Percentiles rank a stretch among this genome's conserved stretches.
Conservation (phyloP, 2,888 invertebrate genomes). For the Ypsolopha sequella region DNA sequence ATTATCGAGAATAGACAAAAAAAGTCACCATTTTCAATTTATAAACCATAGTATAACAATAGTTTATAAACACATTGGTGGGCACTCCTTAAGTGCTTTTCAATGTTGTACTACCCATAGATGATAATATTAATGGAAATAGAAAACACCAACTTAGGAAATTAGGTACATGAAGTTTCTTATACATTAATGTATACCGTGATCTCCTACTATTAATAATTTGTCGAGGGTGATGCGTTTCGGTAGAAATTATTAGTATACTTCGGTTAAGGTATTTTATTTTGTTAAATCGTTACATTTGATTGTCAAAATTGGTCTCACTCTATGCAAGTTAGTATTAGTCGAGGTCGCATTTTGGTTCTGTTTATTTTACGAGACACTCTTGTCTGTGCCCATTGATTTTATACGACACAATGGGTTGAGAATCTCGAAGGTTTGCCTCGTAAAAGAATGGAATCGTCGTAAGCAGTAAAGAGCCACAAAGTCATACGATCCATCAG, state of each 20-base stretch:
- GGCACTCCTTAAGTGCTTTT: constrained; percentile 28
- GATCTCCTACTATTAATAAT: constrained; percentile 25
- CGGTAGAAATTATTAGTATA: constrained; percentile 56
- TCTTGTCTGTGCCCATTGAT: background rate
- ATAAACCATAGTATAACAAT: constrained; percentile 49
- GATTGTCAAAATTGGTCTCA: background rate
- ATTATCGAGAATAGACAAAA: constrained; percentile 24
- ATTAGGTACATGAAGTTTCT: constrained; percentile 43
- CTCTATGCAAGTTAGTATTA: constrained; percentile 1
- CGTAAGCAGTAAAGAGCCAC: constrained; percentile 32
- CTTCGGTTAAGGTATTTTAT: constrained; percentile 41
- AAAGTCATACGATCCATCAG: constrained; percentile 12
- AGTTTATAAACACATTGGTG: constrained; percentile 44
- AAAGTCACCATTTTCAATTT: constrained; percentile 37
- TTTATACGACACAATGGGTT: background rate
- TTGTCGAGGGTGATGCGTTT: constrained; percentile 36
- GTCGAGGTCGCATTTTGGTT: background rate
- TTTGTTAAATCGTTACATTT: constrained; percentile 22
- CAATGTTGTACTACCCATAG: constrained; percentile 48
- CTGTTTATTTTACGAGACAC: background rate
- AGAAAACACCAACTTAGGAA: constrained; percentile 65
- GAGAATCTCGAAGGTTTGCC: constrained; percentile 17
- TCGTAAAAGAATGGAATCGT: constrained; percentile 32
- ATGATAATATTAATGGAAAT: constrained; percentile 49
- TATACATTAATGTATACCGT: constrained; percentile 27